These are phyloP conservation scores for Stenotaenia linearis DNA, from an alignment of 2,888 invertebrate species.

Conservation along the genomic window DNA sequence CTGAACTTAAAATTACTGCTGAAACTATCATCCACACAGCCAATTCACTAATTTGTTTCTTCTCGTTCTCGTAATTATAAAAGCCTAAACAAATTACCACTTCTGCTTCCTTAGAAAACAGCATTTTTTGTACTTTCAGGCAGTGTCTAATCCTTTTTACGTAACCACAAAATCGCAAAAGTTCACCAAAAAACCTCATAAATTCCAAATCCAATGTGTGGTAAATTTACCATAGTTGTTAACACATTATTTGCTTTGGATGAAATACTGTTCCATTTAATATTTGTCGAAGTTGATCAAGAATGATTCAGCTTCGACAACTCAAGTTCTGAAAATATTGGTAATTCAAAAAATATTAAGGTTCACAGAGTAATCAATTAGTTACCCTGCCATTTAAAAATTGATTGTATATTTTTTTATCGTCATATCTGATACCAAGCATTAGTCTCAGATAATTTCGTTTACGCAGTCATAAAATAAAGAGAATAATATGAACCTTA, in stretches of 20 bases:
- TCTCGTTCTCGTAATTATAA: background rate
- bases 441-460: background rate
- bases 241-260: background rate
- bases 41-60: slow-evolving; percentile 1
- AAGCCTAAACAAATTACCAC: background rate
- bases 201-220: background rate
- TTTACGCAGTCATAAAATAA: background rate
- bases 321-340: background rate
- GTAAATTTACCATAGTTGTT: background rate
- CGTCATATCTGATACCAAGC: background rate
- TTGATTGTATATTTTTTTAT: background rate
- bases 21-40: background rate
- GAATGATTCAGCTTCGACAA: background rate
- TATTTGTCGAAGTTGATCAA: background rate
- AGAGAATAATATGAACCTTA: background rate
- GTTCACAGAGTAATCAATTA: background rate
- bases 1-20: background rate
- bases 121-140: slow-evolving; percentile 16
- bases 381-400: background rate
- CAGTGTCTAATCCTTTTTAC: slow-evolving; percentile 10
- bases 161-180: background rate
- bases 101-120: background rate
- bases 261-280: background rate
- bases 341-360: slow-evolving; percentile 9
- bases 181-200: background rate